Percentiles rank a stretch among this genome's conserved stretches.
phyloP scores from a whole-genome alignment of 2,113 vertebrate genomes.

The Microcebus griseorufus region DNA sequence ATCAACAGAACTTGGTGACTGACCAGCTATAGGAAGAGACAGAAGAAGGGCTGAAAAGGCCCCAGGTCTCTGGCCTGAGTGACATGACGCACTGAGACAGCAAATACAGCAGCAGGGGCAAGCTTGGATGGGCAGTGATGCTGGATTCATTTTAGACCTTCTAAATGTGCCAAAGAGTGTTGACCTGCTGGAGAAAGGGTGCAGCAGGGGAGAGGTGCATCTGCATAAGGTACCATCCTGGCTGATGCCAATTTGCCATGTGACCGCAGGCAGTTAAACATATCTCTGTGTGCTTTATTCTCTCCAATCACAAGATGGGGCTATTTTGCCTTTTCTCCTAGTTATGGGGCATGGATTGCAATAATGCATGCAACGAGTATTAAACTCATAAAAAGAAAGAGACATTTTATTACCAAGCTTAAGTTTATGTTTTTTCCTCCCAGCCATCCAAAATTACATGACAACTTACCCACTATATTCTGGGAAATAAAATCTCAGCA shows the following conservation, averaged over 20 bases:
- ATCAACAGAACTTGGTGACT: background rate
- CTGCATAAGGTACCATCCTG: too few relatives aligned
- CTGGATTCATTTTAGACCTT: background rate
- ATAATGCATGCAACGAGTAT: background rate
- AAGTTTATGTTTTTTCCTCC: background rate
- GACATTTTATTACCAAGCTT: background rate
- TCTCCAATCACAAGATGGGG: background rate
- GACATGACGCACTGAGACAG: background rate
- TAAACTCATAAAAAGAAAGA: background rate
- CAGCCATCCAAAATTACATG: background rate
- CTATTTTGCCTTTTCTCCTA: background rate
- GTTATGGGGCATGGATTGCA: background rate
- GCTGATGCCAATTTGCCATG: background rate
- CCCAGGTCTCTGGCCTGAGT: background rate
- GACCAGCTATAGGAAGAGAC: background rate
- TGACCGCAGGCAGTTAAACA: accelerated
- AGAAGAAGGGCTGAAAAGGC: background rate
- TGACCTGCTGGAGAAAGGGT: background rate
- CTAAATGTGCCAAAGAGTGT: background rate
- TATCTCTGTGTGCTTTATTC: background rate
- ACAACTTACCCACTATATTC: background rate
- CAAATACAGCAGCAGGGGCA: background rate
- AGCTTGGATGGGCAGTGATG: background rate
- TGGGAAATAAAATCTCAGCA: background rate
- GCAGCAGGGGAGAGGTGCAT: background rate